Evolutionary conservation across 2,888 invertebrate species (phyloP).

Genomic region (Dascillus cervinus): DNA sequence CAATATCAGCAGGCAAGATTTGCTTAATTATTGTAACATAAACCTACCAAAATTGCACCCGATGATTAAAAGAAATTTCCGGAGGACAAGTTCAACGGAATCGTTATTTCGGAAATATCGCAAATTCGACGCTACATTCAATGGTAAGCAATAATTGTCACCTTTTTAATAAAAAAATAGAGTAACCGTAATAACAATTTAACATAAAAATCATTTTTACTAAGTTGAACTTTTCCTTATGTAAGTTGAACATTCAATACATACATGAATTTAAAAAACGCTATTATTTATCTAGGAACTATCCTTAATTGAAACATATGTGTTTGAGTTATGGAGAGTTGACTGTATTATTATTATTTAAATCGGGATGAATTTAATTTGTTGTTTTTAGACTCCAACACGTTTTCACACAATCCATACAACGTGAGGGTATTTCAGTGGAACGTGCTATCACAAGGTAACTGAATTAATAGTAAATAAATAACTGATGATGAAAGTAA

Average conservation of each 20-base stretch:
- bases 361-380: neutral
- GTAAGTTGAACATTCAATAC: no score
- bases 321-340: no score
- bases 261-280: no score
- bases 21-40: constrained; percentile 49
- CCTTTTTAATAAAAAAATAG: no score
- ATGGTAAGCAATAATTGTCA: constrained; percentile 36
- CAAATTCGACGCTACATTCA: constrained; percentile 44
- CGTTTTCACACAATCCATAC: constrained; percentile 41
- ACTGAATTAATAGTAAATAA: constrained; percentile 5
- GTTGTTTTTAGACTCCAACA: constrained; percentile 41
- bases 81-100: constrained; percentile 20
- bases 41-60: constrained; percentile 43
- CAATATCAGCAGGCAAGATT: constrained; percentile 43
- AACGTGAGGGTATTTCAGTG: constrained; percentile 58
- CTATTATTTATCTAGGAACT: no score
- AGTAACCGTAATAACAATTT: no score
- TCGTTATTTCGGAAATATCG: no score
- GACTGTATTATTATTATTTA: no score
- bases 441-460: constrained; percentile 67
- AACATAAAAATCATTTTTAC: no score
- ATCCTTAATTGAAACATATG: no score
- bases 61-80: constrained; percentile 41
- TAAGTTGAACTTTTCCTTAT: no score
- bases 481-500: no score